phyloP scores from a whole-genome alignment of 2,888 invertebrate species.

The Teleogryllus oceanicus region DNA sequence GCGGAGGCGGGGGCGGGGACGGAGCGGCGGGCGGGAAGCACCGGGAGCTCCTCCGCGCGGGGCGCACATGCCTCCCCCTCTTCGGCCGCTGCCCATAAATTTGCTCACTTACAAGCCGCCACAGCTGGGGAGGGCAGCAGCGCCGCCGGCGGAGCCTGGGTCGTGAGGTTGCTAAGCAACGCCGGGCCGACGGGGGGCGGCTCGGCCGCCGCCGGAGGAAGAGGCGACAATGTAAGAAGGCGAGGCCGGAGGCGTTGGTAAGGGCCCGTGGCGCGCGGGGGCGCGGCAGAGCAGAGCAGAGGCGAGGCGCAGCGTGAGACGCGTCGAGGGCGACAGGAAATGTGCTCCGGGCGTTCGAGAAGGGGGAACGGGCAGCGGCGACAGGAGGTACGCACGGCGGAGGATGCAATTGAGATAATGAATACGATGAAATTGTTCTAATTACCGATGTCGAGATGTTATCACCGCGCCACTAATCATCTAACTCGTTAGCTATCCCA shows the following conservation, averaged over 20 bases:
- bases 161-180: conserved; percentile 9
- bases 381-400: neutral
- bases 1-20: neutral
- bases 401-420: conserved; percentile 18
- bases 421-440: conserved; percentile 18
- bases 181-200: neutral
- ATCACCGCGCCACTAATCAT: conserved; percentile 8
- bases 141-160: neutral
- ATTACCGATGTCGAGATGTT: neutral
- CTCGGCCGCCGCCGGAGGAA: neutral
- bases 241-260: neutral
- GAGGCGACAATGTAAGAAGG: neutral
- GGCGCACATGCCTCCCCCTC: neutral
- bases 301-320: neutral
- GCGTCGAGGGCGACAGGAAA: neutral
- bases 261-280: neutral
- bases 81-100: conserved; percentile 18
- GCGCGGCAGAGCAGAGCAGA: neutral
- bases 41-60: neutral
- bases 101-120: conserved; percentile 1
- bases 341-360: too few species aligned
- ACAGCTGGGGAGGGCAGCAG: neutral
- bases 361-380: neutral
- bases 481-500: neutral
- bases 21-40: neutral